phyloP scores from a whole-genome alignment of 2,888 invertebrate genomes.

The Holacanthella duospinosa region DNA sequence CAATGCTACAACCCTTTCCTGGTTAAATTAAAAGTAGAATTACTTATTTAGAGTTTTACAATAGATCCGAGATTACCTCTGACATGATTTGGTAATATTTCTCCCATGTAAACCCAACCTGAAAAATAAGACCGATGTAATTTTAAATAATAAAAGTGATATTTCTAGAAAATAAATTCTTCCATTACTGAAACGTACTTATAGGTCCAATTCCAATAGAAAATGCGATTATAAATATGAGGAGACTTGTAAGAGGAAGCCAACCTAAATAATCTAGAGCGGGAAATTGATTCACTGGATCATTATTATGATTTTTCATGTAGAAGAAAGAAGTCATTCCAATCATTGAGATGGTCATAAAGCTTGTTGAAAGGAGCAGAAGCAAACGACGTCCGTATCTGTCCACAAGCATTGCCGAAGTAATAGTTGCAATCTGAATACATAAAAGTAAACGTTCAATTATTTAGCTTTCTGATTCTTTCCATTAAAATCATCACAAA shows the following conservation, averaged over 20 bases:
- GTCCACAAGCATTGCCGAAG: slow-evolving; percentile 52
- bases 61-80: too few species aligned
- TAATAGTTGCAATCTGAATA: slow-evolving; percentile 3
- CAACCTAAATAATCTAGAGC: slow-evolving; percentile 50
- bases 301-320: slow-evolving; percentile 38
- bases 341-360: slow-evolving; percentile 60
- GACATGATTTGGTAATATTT: too few species aligned
- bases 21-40: too few species aligned
- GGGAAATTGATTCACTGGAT: slow-evolving; percentile 35
- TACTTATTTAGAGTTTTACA: too few species aligned
- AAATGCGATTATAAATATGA: slow-evolving; percentile 67
- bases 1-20: too few species aligned
- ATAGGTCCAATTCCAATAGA: slow-evolving; percentile 59
- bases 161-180: too few species aligned
- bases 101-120: too few species aligned
- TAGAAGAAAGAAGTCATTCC: slow-evolving; percentile 65
- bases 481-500: too few species aligned
- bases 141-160: too few species aligned
- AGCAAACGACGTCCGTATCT: slow-evolving; percentile 67
- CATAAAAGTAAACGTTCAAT: too few species aligned
- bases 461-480: too few species aligned
- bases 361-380: slow-evolving; percentile 60
- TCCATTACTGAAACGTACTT: background rate
- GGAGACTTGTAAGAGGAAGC: slow-evolving; percentile 61
- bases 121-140: too few species aligned